Evolutionary conservation across 2,113 vertebrate genomes (phyloP).

Genomic region (Rhagologus leucostigma): DNA sequence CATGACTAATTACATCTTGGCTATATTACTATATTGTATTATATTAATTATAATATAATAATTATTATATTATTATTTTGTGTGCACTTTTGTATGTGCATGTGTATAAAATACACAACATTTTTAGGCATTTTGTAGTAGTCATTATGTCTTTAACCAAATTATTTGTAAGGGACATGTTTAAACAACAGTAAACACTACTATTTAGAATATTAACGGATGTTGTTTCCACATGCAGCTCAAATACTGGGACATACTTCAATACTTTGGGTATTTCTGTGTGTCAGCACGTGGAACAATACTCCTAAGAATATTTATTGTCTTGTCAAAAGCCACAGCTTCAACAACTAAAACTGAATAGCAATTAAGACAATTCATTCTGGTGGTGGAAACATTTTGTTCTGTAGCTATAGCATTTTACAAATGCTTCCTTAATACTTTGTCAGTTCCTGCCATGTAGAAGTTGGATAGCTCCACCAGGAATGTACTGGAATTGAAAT

Average conservation of each 20-base stretch:
- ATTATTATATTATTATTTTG: too few species aligned
- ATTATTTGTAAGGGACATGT: neutral
- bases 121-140: neutral
- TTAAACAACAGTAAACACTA: neutral
- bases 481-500: neutral
- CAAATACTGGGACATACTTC: neutral
- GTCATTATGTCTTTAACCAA: neutral
- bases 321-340: neutral
- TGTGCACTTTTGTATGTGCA: neutral
- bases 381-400: neutral
- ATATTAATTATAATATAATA: too few species aligned
- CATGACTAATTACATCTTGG: neutral
- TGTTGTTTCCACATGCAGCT: neutral
- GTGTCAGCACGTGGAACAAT: neutral
- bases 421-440: neutral
- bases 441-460: neutral
- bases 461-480: neutral
- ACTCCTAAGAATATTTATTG: neutral
- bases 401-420: neutral
- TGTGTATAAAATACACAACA: neutral
- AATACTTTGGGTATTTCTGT: neutral
- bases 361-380: neutral
- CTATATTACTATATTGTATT: too few species aligned
- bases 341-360: neutral
- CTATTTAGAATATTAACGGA: neutral